phyloP scores from a whole-genome alignment of 2,113 vertebrate genomes.

The Sebastes schlegelii region DNA sequence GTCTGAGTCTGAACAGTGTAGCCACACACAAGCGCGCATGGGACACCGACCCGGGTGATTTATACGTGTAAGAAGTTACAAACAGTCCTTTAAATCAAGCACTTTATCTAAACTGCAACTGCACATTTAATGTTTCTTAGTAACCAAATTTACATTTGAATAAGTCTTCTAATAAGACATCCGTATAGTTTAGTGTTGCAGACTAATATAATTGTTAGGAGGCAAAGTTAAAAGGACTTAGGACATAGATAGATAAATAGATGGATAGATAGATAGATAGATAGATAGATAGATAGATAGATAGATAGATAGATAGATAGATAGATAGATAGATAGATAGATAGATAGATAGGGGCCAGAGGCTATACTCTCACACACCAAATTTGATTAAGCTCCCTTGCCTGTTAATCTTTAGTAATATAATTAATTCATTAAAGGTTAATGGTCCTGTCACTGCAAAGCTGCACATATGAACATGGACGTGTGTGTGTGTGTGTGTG shows the following conservation, averaged over 20 bases:
- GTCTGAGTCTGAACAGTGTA: background rate
- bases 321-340: conserved; percentile 25
- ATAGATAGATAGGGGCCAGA: conserved; percentile 26
- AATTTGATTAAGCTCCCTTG: conserved; percentile 50
- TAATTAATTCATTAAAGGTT: conserved; percentile 68
- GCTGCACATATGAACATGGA: conserved; percentile 36
- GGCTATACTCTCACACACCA: conserved; percentile 27
- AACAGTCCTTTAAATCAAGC: no score
- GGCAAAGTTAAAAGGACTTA: background rate
- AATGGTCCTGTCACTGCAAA: conserved; percentile 54
- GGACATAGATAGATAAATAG: conserved; percentile 1
- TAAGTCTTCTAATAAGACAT: background rate
- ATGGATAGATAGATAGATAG: conserved; percentile 9
- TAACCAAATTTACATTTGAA: background rate
- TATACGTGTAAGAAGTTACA: no score
- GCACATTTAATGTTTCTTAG: background rate
- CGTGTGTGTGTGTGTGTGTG: background rate
- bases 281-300: conserved; percentile 11
- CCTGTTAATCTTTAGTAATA: conserved; percentile 55
- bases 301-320: background rate
- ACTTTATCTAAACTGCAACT: background rate
- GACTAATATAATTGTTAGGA: background rate
- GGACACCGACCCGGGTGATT: no score
- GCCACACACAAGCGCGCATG: background rate
- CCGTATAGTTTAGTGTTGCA: background rate